A percentile compares a stretch with the other conserved stretches of the same genome.
Conservation (phyloP, 2,888 invertebrate genomes). For the Neoascia interrupta region DNA sequence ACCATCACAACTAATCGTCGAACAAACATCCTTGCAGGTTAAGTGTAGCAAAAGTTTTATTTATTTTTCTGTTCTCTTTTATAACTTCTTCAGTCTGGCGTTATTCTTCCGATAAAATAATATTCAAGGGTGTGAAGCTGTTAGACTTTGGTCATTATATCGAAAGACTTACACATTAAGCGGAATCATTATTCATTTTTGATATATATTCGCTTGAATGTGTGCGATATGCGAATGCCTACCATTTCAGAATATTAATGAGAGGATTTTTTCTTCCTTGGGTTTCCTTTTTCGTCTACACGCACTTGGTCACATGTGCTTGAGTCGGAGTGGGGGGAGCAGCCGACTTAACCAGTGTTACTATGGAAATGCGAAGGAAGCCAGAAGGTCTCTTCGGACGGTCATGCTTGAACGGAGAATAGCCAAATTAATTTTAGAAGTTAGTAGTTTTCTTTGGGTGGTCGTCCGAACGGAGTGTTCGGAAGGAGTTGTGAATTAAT, state of each 20-base stretch:
- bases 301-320: slow-evolving; percentile 44
- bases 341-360: background rate
- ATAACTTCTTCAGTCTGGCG: background rate
- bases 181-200: slow-evolving; percentile 79
- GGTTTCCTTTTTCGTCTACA: slow-evolving; percentile 4
- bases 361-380: slow-evolving; percentile 33
- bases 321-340: background rate
- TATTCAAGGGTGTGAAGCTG: slow-evolving; percentile 66
- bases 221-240: slow-evolving; percentile 68
- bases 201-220: slow-evolving; percentile 71
- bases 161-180: slow-evolving; percentile 73
- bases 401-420: slow-evolving; percentile 29
- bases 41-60: slow-evolving; percentile 38
- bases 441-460: slow-evolving; percentile 22
- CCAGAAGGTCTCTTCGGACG: slow-evolving; percentile 3
- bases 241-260: slow-evolving; percentile 67
- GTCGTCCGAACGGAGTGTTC: too few relatives aligned
- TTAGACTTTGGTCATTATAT: slow-evolving; percentile 66
- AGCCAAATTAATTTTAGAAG: slow-evolving; percentile 43
- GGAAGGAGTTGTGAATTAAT: slow-evolving; percentile 4
- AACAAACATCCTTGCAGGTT: slow-evolving; percentile 52
- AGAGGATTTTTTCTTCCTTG: slow-evolving; percentile 40
- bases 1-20: slow-evolving; percentile 49
- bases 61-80: slow-evolving; percentile 5
- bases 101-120: slow-evolving; percentile 30